Conservation (phyloP, 2,888 invertebrate genomes). For the Camponotus fellah region DNA sequence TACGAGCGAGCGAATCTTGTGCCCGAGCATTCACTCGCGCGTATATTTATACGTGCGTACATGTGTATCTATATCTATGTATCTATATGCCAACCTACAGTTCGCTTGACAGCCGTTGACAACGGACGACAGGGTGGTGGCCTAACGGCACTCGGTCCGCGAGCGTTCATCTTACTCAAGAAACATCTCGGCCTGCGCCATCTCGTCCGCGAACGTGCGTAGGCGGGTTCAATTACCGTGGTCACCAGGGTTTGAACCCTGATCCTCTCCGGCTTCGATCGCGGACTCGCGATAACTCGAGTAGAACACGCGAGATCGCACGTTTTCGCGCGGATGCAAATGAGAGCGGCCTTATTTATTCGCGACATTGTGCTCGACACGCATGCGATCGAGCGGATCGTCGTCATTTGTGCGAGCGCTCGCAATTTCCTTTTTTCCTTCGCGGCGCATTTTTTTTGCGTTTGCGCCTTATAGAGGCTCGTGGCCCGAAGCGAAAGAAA, state of each 20-base stretch:
- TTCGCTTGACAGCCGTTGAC: slow-evolving; percentile 73
- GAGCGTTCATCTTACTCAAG: slow-evolving; percentile 67
- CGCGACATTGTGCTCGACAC: slow-evolving; percentile 19
- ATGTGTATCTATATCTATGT: slow-evolving; percentile 17
- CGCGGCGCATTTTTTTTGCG: slow-evolving; percentile 7
- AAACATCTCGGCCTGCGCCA: slow-evolving; percentile 47
- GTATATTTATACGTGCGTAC: slow-evolving; percentile 21
- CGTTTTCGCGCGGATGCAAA: slow-evolving; percentile 39
- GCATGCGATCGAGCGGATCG: background rate
- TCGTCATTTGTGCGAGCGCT: slow-evolving; percentile 35
- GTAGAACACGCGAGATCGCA: slow-evolving; percentile 46
- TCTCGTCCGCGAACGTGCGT: slow-evolving; percentile 60
- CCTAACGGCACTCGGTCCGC: slow-evolving; percentile 73
- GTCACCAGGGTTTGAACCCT: slow-evolving; percentile 47
- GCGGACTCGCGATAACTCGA: slow-evolving; percentile 53
- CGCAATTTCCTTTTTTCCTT: background rate
- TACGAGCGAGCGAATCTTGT: slow-evolving; percentile 54
- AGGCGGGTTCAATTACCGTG: slow-evolving; percentile 71
- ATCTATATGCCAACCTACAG: slow-evolving; percentile 43
- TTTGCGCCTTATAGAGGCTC: slow-evolving; percentile 47
- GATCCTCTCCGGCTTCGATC: slow-evolving; percentile 58
- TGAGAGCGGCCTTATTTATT: slow-evolving; percentile 53
- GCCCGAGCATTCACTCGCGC: slow-evolving; percentile 45
- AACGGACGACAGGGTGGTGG: slow-evolving; percentile 73
- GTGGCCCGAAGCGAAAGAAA: slow-evolving; percentile 52